These are phyloP conservation scores for Coturnix japonica DNA, from an alignment of 2,113 vertebrate genomes.

Conservation along the genomic window DNA sequence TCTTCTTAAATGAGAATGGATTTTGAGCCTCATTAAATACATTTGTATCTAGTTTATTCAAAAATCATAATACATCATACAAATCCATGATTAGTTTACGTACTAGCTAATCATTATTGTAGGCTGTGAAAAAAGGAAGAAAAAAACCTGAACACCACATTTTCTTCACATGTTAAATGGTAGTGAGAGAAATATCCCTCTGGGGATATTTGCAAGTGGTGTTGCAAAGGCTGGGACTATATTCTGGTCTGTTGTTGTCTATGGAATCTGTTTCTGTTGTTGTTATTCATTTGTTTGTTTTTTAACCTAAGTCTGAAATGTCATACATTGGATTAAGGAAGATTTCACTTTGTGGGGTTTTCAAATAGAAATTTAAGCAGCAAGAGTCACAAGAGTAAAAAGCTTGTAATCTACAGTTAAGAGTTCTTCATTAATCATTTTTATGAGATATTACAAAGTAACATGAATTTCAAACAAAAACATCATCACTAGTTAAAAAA, in stretches of 20 bases:
- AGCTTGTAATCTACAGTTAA: not conserved
- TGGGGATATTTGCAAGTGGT: not conserved
- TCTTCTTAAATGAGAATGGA: not conserved
- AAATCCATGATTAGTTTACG: not conserved
- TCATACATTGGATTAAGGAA: not conserved
- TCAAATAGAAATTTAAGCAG: constrained; percentile 12
- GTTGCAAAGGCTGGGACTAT: not conserved
- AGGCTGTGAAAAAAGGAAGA: not conserved
- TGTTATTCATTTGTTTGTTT: not conserved
- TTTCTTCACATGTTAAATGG: not conserved
- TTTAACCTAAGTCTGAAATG: not conserved
- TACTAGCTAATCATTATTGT: not conserved
- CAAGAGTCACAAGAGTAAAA: not conserved
- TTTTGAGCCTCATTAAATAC: not conserved
- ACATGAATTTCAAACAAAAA: constrained; percentile 44
- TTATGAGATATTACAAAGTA: not conserved
- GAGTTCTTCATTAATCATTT: constrained; percentile 18
- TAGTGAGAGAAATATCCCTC: not conserved
- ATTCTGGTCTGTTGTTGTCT: not conserved
- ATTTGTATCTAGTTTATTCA: not conserved
- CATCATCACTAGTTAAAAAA: not conserved
- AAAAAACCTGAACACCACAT: not conserved
- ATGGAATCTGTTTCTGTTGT: not conserved
- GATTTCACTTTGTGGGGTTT: not conserved
- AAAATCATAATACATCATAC: not conserved